Percentiles rank a stretch among this genome's conserved stretches.
phyloP scores from a whole-genome alignment of 2,113 vertebrate species.

The Rhinolophus ferrumequinum region DNA sequence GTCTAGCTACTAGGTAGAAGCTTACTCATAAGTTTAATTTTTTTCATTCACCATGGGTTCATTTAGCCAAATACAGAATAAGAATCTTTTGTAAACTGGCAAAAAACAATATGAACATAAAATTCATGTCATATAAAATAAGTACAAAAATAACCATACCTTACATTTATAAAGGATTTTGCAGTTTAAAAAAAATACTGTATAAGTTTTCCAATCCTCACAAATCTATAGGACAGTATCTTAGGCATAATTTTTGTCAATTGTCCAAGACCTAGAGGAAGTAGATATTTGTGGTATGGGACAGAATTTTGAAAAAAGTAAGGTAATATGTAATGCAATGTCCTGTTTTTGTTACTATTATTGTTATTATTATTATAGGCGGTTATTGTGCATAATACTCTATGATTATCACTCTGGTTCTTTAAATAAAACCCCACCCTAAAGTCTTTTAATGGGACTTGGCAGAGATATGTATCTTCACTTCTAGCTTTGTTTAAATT shows the following conservation, averaged over 20 bases:
- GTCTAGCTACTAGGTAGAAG: not conserved
- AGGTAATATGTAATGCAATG: not conserved
- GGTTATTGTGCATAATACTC: not conserved
- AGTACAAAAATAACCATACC: not conserved
- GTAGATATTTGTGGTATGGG: not conserved
- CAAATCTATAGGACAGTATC: accelerated
- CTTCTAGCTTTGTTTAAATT: constrained; percentile 43
- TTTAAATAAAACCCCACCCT: not conserved
- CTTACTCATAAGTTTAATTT: not conserved
- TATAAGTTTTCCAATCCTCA: not conserved
- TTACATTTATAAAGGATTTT: not conserved
- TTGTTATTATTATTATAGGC: not conserved
- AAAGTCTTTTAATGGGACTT: not conserved
- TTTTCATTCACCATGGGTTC: not conserved
- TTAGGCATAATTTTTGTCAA: not conserved
- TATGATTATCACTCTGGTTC: not conserved
- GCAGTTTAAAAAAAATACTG: not conserved
- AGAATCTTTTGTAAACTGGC: not conserved
- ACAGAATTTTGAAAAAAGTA: not conserved
- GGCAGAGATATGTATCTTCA: not conserved
- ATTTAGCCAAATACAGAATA: not conserved
- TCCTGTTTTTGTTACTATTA: not conserved
- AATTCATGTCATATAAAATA: not conserved
- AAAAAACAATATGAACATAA: not conserved
- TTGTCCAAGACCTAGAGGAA: not conserved